Percentiles rank a stretch among this genome's conserved stretches.
Conservation (phyloP, 2,797 vertebrate genomes). For the Acipenser transmontanus region DNA sequence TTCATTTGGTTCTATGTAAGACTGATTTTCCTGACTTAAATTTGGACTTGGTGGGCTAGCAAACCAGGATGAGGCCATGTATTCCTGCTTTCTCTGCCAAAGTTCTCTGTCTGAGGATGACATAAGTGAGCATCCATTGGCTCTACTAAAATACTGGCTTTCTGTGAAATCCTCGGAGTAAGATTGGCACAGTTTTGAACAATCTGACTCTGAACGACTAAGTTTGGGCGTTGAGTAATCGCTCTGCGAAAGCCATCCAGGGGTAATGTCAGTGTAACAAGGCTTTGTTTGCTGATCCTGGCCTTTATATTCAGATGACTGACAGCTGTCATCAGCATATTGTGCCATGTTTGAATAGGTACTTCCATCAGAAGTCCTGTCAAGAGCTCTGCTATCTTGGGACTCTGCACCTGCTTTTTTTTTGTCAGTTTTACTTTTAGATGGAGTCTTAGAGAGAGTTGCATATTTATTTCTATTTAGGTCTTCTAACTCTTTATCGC, state of each 20-base stretch:
- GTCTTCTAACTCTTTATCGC: slow-evolving; percentile 86
- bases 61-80: slow-evolving; percentile 74
- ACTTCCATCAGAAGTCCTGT: slow-evolving; percentile 56
- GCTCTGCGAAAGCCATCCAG: slow-evolving; percentile 89
- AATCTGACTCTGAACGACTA: slow-evolving; percentile 94
- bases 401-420: slow-evolving; percentile 58
- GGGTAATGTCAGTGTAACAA: slow-evolving; percentile 70
- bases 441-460: slow-evolving; percentile 74
- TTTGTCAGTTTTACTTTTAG: slow-evolving; percentile 69
- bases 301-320: slow-evolving; percentile 56
- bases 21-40: slow-evolving; percentile 53
- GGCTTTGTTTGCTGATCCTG: slow-evolving; percentile 69
- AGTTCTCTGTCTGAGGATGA: slow-evolving; percentile 93
- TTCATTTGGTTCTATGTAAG: slow-evolving; percentile 64
- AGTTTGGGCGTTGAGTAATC: slow-evolving; percentile 90
- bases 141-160: slow-evolving; percentile 81
- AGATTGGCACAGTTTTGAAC: slow-evolving; percentile 93
- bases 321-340: slow-evolving; percentile 57
- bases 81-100: slow-evolving; percentile 89
- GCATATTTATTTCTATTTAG: slow-evolving; percentile 85
- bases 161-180: slow-evolving; percentile 96
- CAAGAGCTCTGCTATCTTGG: slow-evolving; percentile 45
- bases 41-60: slow-evolving; percentile 63
- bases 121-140: slow-evolving; percentile 82
- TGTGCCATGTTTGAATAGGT: slow-evolving; percentile 65